These are phyloP conservation scores for Cephalopholis sonnerati DNA, from an alignment of 2,113 vertebrate species.

Conservation along the genomic window DNA sequence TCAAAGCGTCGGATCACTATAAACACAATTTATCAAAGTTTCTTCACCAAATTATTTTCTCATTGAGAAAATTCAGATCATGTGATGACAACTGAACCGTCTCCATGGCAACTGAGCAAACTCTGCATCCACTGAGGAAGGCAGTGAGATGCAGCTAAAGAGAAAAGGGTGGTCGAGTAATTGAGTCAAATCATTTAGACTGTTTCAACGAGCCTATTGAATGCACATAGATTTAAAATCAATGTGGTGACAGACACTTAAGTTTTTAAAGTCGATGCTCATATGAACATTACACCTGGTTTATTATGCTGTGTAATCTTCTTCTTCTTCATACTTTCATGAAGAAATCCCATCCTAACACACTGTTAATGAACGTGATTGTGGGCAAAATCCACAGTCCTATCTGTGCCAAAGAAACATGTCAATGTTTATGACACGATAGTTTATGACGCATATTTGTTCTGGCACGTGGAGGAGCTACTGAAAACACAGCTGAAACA, in stretches of 20 bases:
- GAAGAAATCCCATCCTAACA: neutral
- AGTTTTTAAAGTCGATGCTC: neutral
- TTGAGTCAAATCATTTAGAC: neutral
- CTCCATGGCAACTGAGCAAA: constrained; percentile 22
- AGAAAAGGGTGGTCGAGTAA: neutral
- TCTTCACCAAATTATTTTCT: neutral
- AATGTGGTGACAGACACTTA: neutral
- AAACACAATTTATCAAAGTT: neutral
- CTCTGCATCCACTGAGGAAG: neutral
- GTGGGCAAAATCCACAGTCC: no score
- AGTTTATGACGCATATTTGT: neutral
- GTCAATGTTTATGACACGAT: neutral
- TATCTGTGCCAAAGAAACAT: no score
- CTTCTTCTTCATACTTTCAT: neutral
- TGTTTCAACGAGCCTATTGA: neutral
- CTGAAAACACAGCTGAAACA: neutral
- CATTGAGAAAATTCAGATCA: constrained; percentile 6
- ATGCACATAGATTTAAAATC: neutral
- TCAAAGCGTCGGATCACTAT: neutral
- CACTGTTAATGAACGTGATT: no score
- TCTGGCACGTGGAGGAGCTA: neutral
- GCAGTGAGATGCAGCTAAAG: neutral
- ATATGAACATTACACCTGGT: neutral
- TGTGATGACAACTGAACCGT: constrained; percentile 20
- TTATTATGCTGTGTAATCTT: neutral